Percentiles rank a stretch among this genome's conserved stretches.
These are phyloP conservation scores for Gymnobelideus leadbeateri DNA, from an alignment of 2,113 vertebrate genomes.

Conservation along the genomic window DNA sequence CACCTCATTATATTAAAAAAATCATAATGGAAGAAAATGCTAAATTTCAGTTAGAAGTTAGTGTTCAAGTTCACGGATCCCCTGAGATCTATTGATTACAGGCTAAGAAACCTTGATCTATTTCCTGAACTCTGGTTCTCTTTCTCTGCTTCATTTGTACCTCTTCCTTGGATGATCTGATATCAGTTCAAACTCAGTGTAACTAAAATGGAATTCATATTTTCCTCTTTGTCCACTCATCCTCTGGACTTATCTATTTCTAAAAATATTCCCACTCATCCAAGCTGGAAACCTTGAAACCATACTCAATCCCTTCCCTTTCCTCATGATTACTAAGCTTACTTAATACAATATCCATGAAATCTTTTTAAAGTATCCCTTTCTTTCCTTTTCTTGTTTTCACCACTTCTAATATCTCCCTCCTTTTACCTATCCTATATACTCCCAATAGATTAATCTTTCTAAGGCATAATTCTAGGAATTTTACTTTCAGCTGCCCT, in stretches of 20 bases:
- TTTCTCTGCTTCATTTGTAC: background rate
- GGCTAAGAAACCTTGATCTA: background rate
- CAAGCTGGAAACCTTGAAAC: background rate
- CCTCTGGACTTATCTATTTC: background rate
- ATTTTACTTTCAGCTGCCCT: background rate
- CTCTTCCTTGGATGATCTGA: background rate
- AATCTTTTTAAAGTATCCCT: background rate
- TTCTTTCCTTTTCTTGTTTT: background rate
- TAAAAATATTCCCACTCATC: background rate
- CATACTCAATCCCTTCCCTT: background rate
- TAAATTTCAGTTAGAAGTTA: background rate
- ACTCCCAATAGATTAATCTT: constrained; percentile 42
- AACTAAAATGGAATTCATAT: background rate
- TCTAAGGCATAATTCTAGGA: background rate
- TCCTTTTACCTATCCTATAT: background rate
- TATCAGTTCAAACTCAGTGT: constrained; percentile 23
- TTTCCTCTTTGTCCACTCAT: background rate
- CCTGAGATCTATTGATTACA: background rate
- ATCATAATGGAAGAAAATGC: background rate
- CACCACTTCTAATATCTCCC: constrained; percentile 22
- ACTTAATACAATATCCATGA: background rate
- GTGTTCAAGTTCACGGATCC: background rate
- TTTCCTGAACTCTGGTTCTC: background rate
- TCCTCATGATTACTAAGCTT: background rate
- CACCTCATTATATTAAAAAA: background rate